Evolutionary conservation across 2,113 vertebrate genomes (phyloP).

Genomic region (Hystrix brachyura): DNA sequence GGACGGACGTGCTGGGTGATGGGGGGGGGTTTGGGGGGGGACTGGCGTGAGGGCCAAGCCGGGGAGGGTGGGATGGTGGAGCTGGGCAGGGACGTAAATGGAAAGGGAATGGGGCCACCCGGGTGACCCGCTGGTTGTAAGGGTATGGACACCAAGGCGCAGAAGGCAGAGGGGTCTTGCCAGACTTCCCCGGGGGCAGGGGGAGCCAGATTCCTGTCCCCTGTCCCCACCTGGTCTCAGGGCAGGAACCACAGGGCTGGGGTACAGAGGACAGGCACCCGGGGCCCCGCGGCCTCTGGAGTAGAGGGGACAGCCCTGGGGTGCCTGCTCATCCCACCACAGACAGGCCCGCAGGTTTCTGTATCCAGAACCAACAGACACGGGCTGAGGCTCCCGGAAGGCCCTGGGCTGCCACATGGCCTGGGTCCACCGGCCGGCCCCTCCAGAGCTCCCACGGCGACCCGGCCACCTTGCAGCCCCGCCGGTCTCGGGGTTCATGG

Average conservation of each 20-base stretch:
- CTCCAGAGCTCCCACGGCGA: background rate
- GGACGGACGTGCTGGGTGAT: background rate
- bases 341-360: background rate
- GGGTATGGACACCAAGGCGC: background rate
- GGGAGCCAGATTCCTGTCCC: background rate
- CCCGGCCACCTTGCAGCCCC: background rate
- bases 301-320: background rate
- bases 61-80: background rate
- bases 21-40: background rate
- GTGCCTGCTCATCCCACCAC: background rate
- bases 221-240: background rate
- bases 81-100: background rate
- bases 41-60: constrained; percentile 52
- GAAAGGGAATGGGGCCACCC: background rate
- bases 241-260: background rate
- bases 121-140: background rate
- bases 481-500: background rate
- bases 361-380: background rate
- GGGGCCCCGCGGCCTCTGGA: background rate
- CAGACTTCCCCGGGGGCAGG: background rate
- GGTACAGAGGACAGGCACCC: background rate
- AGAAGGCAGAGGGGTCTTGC: background rate
- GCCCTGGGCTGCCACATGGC: fast-evolving
- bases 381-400: background rate
- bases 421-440: background rate